Percentiles rank a stretch among this genome's conserved stretches.
phyloP scores from a whole-genome alignment of 2,888 invertebrate species.

The Pyrrhosoma nymphula region DNA sequence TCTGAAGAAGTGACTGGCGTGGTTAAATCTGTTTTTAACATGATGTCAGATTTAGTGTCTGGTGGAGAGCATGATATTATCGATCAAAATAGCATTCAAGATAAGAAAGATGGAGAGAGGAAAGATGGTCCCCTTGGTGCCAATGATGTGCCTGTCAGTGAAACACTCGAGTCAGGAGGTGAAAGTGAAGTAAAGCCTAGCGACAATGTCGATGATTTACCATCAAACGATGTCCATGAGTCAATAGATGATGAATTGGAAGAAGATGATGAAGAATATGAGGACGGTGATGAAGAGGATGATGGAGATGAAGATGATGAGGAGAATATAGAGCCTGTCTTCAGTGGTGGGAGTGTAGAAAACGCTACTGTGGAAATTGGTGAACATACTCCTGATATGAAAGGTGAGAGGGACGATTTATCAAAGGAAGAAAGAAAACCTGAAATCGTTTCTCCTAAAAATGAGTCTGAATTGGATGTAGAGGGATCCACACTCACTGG shows the following conservation, averaged over 20 bases:
- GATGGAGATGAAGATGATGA: not conserved
- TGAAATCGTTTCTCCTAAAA: not conserved
- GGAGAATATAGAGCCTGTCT: not conserved
- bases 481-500: not conserved
- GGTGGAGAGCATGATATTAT: not conserved
- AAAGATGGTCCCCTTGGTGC: not conserved
- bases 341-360: too few species aligned
- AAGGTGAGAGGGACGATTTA: not conserved
- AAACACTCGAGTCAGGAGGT: not conserved
- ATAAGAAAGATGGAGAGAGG: not conserved
- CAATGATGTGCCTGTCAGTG: not conserved
- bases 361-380: not conserved
- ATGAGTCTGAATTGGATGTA: not conserved
- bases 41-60: conserved; percentile 9
- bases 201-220: not conserved
- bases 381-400: not conserved
- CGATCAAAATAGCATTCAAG: not conserved
- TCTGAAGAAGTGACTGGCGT: not conserved
- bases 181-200: not conserved
- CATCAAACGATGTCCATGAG: not conserved
- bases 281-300: not conserved
- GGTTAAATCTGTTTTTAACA: not conserved
- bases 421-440: not conserved
- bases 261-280: conserved; percentile 21
- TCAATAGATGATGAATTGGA: not conserved